Base-by-base conservation (phyloP, 2,797 vertebrate species). In the Sebastes hubbsi region DNA sequence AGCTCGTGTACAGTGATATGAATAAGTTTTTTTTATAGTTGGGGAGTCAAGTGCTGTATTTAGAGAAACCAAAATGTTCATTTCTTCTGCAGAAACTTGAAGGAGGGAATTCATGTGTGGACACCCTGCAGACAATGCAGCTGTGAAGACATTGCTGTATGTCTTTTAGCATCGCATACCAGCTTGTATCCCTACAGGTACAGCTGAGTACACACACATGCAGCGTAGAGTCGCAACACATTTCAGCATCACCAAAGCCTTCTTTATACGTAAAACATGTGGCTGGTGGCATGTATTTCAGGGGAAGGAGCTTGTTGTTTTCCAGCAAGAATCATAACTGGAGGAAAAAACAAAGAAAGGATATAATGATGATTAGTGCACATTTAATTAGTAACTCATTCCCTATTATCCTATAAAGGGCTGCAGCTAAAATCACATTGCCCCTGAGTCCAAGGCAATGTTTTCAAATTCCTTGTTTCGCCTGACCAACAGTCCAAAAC, bases 191-290 rank as follows among this genome's bases (percentile, higher is more conserved):
- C 16, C n/a, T 36, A 18, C 20, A 76, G 32, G n/a, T 61, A 16
- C 88, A 90, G 82, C 89, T 87, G 81, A 72, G 34, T 63, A 85
- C 30, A 88, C 81, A 84, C 24, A 42, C 8, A 22, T 7, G 29
- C 34, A 24, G 16, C 8, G 12, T 22, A 10, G n/a, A 24, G 24
- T 70, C 2, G 2, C 25, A 70, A 20, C 5, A 7, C 1, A 25
- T 20, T 29, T n/a, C n/a, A 13, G 20, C n/a, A 24, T 55, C 13
- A n/a, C 5, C 2, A 34, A 54, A 34, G n/a, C 42, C 16, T 8
- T 55, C 4, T 74, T 58, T 67, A 46, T 58, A 46, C 70, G 12
- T 46, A 36, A 77, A 61, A 71, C 64, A 69, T 61, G 59, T 72
- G 25, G 7, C 58, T 25, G 9, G 14, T 6, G 3, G 56, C 36